Conservation (phyloP, 1,140 invertebrate species). For the Drosophila grimshawi region DNA sequence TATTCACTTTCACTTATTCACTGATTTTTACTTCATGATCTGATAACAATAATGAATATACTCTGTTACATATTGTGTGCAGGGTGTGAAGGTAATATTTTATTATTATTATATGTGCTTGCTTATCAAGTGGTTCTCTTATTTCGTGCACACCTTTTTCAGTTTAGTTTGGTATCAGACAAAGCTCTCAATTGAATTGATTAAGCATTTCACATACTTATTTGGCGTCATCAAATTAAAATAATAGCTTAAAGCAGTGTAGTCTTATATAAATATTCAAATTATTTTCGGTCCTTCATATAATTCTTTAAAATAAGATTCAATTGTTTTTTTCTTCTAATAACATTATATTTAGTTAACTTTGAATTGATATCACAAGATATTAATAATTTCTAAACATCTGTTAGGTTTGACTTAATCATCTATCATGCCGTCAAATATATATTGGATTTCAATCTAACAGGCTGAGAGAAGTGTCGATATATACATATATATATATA, state of each 20-base stretch:
- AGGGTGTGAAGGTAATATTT: no score
- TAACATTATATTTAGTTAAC: not conserved
- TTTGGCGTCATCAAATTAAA: no score
- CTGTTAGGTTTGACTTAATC: conserved; percentile 43
- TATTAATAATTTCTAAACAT: conserved; percentile 26
- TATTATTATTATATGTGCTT: not conserved
- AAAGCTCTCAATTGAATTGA: not conserved
- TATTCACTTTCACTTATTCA: no score
- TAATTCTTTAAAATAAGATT: no score
- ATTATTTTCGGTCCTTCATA: no score
- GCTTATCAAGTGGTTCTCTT: not conserved
- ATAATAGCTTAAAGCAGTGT: no score
- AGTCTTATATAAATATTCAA: no score
- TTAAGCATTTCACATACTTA: no score
- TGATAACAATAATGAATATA: no score
- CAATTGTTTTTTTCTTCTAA: not conserved
- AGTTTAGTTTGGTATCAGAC: not conserved
- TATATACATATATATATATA: not conserved
- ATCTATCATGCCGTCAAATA: conserved; percentile 64
- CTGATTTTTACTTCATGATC: no score
- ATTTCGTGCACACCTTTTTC: not conserved
- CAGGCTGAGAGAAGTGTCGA: conserved; percentile 39
- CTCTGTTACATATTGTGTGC: no score
- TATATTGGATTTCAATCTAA: conserved; percentile 60
- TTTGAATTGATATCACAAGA: not conserved